Conservation (phyloP, 2,888 invertebrate genomes). For the Campoplex capitator region DNA sequence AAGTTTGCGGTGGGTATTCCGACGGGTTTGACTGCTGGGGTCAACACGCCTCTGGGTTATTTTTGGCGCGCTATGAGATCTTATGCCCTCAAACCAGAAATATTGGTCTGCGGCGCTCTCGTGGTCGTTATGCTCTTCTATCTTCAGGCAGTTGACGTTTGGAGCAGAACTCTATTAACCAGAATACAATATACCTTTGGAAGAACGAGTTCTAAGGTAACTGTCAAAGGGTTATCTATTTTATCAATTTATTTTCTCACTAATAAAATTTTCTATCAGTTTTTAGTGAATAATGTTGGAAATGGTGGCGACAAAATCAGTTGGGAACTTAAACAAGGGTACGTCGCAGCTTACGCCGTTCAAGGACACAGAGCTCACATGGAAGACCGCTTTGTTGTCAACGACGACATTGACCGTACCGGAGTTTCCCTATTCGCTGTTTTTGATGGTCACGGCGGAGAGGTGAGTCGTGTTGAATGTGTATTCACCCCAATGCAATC, state of each 20-base stretch:
- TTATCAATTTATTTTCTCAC: neutral
- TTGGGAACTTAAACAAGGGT: slow-evolving; percentile 92
- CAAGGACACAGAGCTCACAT: slow-evolving; percentile 95
- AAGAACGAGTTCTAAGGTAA: slow-evolving; percentile 86
- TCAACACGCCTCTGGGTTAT: slow-evolving; percentile 91
- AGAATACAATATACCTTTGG: slow-evolving; percentile 89
- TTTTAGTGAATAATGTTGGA: slow-evolving; percentile 80
- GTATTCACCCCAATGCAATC: neutral
- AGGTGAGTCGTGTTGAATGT: slow-evolving; percentile 85
- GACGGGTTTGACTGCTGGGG: slow-evolving; percentile 78
- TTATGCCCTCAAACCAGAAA: slow-evolving; percentile 93
- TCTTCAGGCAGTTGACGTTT: slow-evolving; percentile 93
- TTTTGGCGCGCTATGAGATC: slow-evolving; percentile 92
- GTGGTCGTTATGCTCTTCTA: slow-evolving; percentile 91
- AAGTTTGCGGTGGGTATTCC: slow-evolving; percentile 91
- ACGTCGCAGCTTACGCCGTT: slow-evolving; percentile 95
- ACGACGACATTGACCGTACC: slow-evolving; percentile 93
- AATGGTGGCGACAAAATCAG: slow-evolving; percentile 85
- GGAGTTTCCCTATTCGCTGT: slow-evolving; percentile 95
- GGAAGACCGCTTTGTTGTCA: slow-evolving; percentile 97
- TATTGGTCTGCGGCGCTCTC: slow-evolving; percentile 90
- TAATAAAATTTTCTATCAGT: slow-evolving; percentile 69
- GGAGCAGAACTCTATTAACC: slow-evolving; percentile 91
- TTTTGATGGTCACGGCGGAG: slow-evolving; percentile 98
- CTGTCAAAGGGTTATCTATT: neutral